Evolutionary conservation across 2,113 vertebrate species (phyloP).

Genomic region (Myrmecobius fasciatus): DNA sequence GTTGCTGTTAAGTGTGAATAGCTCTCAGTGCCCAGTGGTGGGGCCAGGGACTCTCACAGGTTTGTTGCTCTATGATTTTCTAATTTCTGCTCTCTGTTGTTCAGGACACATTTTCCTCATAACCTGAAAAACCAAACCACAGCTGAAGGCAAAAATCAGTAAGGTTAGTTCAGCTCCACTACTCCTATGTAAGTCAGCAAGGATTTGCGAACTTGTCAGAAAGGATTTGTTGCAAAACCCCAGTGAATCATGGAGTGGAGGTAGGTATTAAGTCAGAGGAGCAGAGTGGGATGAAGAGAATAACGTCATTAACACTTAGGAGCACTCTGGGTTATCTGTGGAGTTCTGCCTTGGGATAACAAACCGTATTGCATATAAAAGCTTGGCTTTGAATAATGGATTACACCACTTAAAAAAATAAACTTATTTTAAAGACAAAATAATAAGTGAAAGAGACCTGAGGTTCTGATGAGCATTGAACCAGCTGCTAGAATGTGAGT

Average conservation of each 20-base stretch:
- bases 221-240: conserved; percentile 70
- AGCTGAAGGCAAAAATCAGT: conserved; percentile 46
- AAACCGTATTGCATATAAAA: background rate
- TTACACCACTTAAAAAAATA: background rate
- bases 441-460: conserved; percentile 4
- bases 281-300: conserved; percentile 48
- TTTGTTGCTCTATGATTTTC: conserved; percentile 31
- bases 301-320: background rate
- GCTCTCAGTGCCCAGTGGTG: background rate
- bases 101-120: conserved; percentile 14
- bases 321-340: conserved; percentile 2
- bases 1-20: conserved; percentile 16
- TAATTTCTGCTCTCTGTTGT: conserved; percentile 32
- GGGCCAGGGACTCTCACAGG: conserved; percentile 20
- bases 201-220: conserved; percentile 63
- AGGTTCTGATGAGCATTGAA: conserved; percentile 9
- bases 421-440: conserved; percentile 41
- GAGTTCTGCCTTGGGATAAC: conserved; percentile 38
- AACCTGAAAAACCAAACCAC: conserved; percentile 52
- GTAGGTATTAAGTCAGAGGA: conserved; percentile 53
- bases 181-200: conserved; percentile 63
- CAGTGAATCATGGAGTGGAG: conserved; percentile 50
- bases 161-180: conserved; percentile 57
- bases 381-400: conserved; percentile 54
- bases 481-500: background rate